These are phyloP conservation scores for Tenrec ecaudatus DNA, from an alignment of 2,113 vertebrate genomes.

Conservation along the genomic window DNA sequence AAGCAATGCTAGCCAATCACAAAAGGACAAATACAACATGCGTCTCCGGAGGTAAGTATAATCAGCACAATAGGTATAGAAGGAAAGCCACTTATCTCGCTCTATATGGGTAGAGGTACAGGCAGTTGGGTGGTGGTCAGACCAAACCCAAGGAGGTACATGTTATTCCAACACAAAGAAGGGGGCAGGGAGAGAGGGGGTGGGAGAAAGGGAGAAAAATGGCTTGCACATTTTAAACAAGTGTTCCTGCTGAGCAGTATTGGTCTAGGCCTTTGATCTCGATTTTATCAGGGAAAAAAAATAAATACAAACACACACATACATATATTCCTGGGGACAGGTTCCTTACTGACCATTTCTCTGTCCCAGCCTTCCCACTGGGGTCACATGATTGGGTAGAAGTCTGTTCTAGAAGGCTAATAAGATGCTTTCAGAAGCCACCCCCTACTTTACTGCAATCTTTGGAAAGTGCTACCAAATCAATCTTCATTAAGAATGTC, in stretches of 20 bases:
- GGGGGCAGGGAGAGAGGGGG: no score
- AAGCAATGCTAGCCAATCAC: no score
- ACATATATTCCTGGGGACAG: not conserved
- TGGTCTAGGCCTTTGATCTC: not conserved
- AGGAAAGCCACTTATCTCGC: no score
- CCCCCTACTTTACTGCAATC: not conserved
- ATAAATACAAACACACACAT: no score
- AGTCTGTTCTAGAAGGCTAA: slow-evolving; percentile 2
- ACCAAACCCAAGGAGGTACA: no score
- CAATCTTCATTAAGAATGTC: slow-evolving; percentile 68
- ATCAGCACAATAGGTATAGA: no score
- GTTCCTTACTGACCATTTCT: not conserved
- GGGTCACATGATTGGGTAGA: not conserved
- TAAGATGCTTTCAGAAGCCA: slow-evolving; percentile 22
- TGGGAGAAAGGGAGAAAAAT: no score
- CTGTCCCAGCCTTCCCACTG: not conserved
- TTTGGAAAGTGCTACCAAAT: slow-evolving; percentile 61
- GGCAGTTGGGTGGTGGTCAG: no score
- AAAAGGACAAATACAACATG: no score
- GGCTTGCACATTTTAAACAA: slow-evolving; percentile 39
- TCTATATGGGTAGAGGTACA: no score
- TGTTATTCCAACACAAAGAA: no score
- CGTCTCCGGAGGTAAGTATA: no score
- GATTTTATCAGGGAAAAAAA: slow-evolving; percentile 32
- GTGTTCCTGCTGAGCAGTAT: not conserved